Evolutionary conservation across 2,113 vertebrate species (phyloP), one percentile per base, ranked within the genome.

Genomic region (Chrysemys picta): DNA sequence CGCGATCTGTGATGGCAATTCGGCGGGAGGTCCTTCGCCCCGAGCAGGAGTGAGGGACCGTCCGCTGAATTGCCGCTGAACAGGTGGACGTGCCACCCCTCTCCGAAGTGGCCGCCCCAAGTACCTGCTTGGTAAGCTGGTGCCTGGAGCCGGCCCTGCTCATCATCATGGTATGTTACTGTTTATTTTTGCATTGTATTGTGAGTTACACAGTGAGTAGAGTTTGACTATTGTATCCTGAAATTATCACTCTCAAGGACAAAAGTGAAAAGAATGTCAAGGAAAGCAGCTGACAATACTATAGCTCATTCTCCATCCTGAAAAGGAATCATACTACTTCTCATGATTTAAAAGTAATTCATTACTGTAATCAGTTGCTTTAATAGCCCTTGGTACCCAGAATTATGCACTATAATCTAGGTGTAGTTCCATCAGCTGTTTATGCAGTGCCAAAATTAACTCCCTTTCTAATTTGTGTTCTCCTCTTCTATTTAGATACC

Each of bases 321-420:
- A 47, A 78, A 78, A 78, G 10, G 42, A 78, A 45, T 45, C 25
- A 78, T 78, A 47, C 24, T 47, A 47, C 24, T 42, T 69, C n/a
- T 89, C 53, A 38, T 57, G 79, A 91, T 53, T 82, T 87, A 88
- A 96, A 94, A 89, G 88, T 89, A 96, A 92, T 95, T 75, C 85
- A 86, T 81, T 87, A 38, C 50, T 95, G 25, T 89, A 90, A 94
- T 94, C 50, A 89, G 50, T 91, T 92, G 45, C 50, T 92, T 97
- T 92, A 93, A 93, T 88, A 93, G 88, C 35, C 88, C 94, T 47
- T 19, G 96, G 95, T 94, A 93, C 89, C 89, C 91, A 50, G 93
- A 95, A 92, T 92, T 96, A 87, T 42, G 88, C 80, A 53, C 81
- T 57, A 14, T 90, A 87, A 93, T 94, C 75, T 93, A 87, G 53